Percentiles rank a stretch among this genome's conserved stretches.
Evolutionary conservation across 2,113 vertebrate species (phyloP).

Genomic region (Rhinichthys klamathensis): DNA sequence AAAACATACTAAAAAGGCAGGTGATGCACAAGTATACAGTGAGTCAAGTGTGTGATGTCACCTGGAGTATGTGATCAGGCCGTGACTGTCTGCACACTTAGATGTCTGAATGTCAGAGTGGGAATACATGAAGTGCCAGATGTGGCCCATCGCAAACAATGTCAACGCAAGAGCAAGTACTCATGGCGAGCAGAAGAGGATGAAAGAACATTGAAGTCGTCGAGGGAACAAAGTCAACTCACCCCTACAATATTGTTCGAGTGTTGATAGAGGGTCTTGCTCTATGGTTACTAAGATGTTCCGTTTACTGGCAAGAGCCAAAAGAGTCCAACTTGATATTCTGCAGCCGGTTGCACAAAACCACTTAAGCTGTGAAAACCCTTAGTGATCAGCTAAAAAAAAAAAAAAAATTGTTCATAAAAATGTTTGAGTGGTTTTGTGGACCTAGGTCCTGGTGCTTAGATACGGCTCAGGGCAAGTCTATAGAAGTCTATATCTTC

Average conservation of each 20-base stretch:
- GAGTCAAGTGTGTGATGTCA: conserved; percentile 28
- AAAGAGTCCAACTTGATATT: not conserved
- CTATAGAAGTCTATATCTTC: too few species aligned
- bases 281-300: not conserved
- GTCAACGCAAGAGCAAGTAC: not conserved
- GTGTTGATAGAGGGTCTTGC: not conserved
- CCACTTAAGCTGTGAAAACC: not conserved
- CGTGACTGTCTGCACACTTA: not conserved
- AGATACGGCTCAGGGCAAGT: not conserved
- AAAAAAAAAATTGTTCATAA: too few species aligned
- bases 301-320: not conserved
- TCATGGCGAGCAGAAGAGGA: not conserved
- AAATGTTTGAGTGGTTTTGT: not conserved
- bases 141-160: not conserved
- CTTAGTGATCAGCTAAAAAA: not conserved
- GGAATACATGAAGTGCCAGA: not conserved
- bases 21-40: conserved; percentile 1
- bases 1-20: not conserved
- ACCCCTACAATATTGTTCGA: not conserved
- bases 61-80: not conserved
- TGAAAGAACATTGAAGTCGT: not conserved
- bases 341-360: not conserved
- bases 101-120: conserved; percentile 3
- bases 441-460: not conserved
- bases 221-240: not conserved